Evolutionary conservation across 1,140 invertebrate species (phyloP).

Genomic region (Heterodera schachtii): DNA sequence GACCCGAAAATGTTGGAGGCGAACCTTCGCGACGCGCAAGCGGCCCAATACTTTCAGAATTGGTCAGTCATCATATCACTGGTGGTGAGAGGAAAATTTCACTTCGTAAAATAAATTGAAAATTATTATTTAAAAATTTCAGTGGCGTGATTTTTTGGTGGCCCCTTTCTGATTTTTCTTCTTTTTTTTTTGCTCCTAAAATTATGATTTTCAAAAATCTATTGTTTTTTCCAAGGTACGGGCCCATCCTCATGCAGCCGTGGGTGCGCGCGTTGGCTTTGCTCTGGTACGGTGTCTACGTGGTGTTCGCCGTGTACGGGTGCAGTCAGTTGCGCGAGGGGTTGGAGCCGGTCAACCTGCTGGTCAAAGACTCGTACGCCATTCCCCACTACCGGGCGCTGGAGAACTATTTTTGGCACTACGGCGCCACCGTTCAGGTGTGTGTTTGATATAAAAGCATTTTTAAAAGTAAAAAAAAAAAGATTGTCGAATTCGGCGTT

Average conservation of each 20-base stretch:
- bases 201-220: too few species aligned
- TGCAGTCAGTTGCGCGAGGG: conserved; percentile 61
- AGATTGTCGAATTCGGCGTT: too few species aligned
- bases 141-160: too few species aligned
- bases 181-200: too few species aligned
- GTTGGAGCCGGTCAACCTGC: conserved; percentile 62
- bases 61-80: too few species aligned
- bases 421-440: conserved; percentile 63
- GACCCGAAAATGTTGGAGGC: conserved; percentile 45
- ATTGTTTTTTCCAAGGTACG: conserved; percentile 52
- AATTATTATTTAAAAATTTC: too few species aligned
- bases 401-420: conserved; percentile 65
- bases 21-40: conserved; percentile 52
- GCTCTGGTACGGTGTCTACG: conserved; percentile 60
- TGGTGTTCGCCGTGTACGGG: conserved; percentile 60
- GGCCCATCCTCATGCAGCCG: conserved; percentile 63
- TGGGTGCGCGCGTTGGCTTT: conserved; percentile 46
- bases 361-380: conserved; percentile 64
- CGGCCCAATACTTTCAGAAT: conserved; percentile 60
- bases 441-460: too few species aligned
- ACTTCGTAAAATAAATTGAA: too few species aligned
- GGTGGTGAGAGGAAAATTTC: too few species aligned
- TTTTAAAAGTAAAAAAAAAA: too few species aligned
- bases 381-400: conserved; percentile 61
- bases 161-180: too few species aligned